Percentiles rank a stretch among this genome's conserved stretches.
Conservation (phyloP, 1,140 invertebrate species). For the Pseudomyrmex flavicornis region DNA sequence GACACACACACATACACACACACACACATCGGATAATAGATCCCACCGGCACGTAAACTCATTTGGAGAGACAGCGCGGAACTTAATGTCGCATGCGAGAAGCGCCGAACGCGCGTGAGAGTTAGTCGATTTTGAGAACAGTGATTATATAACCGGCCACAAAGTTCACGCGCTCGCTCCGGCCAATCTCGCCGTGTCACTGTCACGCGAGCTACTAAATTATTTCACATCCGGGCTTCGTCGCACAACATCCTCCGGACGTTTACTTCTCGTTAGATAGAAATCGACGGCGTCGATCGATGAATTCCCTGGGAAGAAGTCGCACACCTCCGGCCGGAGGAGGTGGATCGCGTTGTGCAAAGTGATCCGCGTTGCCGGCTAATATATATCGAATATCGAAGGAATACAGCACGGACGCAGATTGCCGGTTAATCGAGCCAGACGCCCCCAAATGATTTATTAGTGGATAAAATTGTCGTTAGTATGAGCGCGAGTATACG, state of each 20-base stretch:
- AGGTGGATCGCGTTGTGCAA: slow-evolving; percentile 45
- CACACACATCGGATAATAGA: slow-evolving; percentile 20
- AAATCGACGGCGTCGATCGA: slow-evolving; percentile 39
- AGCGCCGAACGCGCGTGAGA: slow-evolving; percentile 24
- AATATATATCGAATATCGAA: slow-evolving; percentile 60
- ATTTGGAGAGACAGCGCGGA: slow-evolving; percentile 30
- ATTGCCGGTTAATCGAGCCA: slow-evolving; percentile 67
- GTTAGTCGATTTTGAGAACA: slow-evolving; percentile 66
- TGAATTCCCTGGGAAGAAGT: background rate
- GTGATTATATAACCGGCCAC: slow-evolving; percentile 57
- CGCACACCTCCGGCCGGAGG: background rate
- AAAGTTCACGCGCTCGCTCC: slow-evolving; percentile 65
- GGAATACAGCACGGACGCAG: slow-evolving; percentile 50
- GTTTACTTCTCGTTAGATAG: slow-evolving; percentile 57
- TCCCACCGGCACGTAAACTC: slow-evolving; percentile 34
- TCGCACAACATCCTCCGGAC: slow-evolving; percentile 34
- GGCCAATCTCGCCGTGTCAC: slow-evolving; percentile 66
- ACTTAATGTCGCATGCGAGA: slow-evolving; percentile 48
- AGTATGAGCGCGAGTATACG: slow-evolving; percentile 17
- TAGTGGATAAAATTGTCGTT: slow-evolving; percentile 71
- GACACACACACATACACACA: background rate
- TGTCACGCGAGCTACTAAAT: slow-evolving; percentile 64
- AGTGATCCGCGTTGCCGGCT: slow-evolving; percentile 33
- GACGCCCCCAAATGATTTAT: slow-evolving; percentile 71
- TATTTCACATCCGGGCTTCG: slow-evolving; percentile 60